phyloP scores from a whole-genome alignment of 2,113 vertebrate genomes.

The Toxotes jaculatrix region DNA sequence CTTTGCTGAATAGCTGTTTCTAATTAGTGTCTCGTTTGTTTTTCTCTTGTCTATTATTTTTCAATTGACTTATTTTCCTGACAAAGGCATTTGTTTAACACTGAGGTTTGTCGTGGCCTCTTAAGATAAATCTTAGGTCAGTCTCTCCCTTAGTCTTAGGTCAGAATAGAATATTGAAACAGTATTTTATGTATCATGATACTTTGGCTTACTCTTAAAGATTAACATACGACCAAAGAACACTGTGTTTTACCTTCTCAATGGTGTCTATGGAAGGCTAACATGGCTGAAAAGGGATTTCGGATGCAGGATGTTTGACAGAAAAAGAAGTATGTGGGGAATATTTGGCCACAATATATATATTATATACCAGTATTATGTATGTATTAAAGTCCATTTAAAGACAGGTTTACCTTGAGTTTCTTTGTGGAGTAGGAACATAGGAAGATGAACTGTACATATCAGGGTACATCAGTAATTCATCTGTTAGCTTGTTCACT shows the following conservation, averaged over 20 bases:
- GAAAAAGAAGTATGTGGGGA: not conserved
- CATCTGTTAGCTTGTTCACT: conserved; percentile 24
- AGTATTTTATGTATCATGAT: conserved; percentile 47
- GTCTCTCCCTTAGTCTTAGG: conserved; percentile 28
- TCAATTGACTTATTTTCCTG: conserved; percentile 1
- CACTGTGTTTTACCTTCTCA: conserved; percentile 75
- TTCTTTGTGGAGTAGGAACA: conserved; percentile 26
- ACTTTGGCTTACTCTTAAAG: conserved; percentile 55
- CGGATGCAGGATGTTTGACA: conserved; percentile 10
- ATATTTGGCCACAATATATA: conserved; percentile 33
- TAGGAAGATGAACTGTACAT: conserved; percentile 40
- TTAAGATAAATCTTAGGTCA: conserved; percentile 29
- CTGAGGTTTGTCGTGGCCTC: conserved; percentile 19
- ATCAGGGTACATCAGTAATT: conserved; percentile 46
- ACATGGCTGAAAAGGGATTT: conserved; percentile 57
- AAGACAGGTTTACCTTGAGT: conserved; percentile 12
- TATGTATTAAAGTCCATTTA: conserved; percentile 7
- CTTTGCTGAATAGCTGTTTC: conserved; percentile 28
- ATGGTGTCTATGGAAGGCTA: conserved; percentile 47
- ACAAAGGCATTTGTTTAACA: conserved; percentile 7
- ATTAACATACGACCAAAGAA: conserved; percentile 80
- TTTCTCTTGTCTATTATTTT: not conserved
- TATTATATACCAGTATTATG: conserved; percentile 49
- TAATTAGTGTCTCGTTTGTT: conserved; percentile 25
- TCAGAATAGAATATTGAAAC: conserved; percentile 40